A percentile compares a stretch with the other conserved stretches of the same genome.
These are phyloP conservation scores for Drosophila diplacantha DNA, from an alignment of 2,888 invertebrate genomes.

Conservation along the genomic window DNA sequence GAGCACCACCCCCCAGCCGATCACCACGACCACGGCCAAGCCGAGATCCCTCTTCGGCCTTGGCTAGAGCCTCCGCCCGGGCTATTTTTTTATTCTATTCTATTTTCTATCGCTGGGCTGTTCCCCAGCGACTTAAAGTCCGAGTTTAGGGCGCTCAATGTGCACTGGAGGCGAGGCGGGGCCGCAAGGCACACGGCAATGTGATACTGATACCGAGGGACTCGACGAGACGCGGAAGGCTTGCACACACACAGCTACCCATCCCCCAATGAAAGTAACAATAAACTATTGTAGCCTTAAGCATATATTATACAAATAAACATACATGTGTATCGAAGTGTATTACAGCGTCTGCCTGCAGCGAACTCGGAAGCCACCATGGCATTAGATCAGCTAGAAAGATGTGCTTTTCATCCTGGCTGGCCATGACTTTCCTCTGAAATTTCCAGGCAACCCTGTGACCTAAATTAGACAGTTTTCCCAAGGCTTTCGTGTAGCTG, in stretches of 20 bases:
- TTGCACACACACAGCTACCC: background rate
- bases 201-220: slow-evolving; percentile 1
- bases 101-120: slow-evolving; percentile 13
- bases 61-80: background rate
- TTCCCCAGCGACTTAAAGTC: slow-evolving; percentile 7
- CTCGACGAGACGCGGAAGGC: background rate
- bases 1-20: background rate
- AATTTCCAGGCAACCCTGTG: background rate
- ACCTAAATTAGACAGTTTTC: background rate
- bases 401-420: background rate
- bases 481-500: background rate
- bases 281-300: background rate
- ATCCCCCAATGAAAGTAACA: background rate
- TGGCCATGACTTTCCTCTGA: background rate
- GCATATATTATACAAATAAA: too few species aligned
- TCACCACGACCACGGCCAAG: background rate
- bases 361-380: too few species aligned
- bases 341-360: background rate
- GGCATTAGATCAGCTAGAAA: background rate
- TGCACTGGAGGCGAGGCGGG: too few species aligned
- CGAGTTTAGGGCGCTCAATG: slow-evolving; percentile 30
- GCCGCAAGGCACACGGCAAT: background rate
- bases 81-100: background rate
- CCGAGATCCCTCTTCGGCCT: background rate
- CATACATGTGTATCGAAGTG: too few species aligned